Conservation (phyloP, 2,797 vertebrate genomes). For the Gadopsis bispinosus region DNA sequence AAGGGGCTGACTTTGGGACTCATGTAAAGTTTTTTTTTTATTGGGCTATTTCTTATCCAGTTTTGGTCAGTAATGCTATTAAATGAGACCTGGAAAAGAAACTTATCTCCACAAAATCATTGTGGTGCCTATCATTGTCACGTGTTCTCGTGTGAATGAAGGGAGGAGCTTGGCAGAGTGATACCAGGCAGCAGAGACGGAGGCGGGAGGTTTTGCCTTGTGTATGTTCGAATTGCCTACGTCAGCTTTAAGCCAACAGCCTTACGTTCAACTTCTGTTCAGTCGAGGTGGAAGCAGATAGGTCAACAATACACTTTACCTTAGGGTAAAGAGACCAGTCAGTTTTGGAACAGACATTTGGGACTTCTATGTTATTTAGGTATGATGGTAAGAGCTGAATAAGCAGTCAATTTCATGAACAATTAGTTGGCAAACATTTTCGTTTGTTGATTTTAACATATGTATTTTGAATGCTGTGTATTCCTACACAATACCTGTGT, state of each 20-base stretch:
- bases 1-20: slow-evolving; percentile 30
- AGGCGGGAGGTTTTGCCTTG: too few species aligned
- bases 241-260: too few species aligned
- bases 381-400: not conserved
- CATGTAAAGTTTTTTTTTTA: slow-evolving; percentile 13
- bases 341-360: not conserved
- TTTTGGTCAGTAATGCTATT: not conserved
- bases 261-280: not conserved
- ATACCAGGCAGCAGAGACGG: too few species aligned
- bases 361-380: not conserved
- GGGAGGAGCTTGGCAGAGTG: too few species aligned
- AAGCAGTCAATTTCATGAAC: not conserved
- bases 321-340: not conserved
- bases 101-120: not conserved
- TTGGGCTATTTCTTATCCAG: not conserved
- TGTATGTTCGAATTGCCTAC: too few species aligned
- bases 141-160: too few species aligned
- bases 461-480: not conserved
- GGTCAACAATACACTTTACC: not conserved
- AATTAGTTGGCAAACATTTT: not conserved
- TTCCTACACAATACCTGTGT: not conserved
- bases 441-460: not conserved
- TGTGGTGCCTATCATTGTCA: not conserved
- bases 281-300: not conserved
- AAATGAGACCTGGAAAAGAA: not conserved